phyloP scores from a whole-genome alignment of 2,797 vertebrate genomes.

The Semotilus atromaculatus region DNA sequence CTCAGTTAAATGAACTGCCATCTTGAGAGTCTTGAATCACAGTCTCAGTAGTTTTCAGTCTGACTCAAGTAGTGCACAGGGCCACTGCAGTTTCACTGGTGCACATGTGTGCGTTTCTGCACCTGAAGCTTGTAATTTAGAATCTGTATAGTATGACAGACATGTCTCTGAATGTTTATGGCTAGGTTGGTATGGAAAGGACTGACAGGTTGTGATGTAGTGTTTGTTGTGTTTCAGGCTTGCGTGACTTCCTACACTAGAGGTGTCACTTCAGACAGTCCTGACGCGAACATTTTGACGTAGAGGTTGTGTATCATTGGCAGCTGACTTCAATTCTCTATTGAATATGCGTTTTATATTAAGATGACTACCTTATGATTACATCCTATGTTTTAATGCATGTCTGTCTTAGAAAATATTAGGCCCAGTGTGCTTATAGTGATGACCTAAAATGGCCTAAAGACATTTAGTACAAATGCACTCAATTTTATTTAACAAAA shows the following conservation, averaged over 20 bases:
- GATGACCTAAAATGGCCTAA: no score
- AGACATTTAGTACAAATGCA: no score
- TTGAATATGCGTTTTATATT: not conserved
- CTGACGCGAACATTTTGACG: not conserved
- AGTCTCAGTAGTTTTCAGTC: not conserved
- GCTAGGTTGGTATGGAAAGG: not conserved
- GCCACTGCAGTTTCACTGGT: not conserved
- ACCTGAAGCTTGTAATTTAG: not conserved
- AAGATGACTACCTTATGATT: not conserved
- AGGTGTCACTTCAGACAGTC: not conserved
- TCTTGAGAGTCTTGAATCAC: not conserved
- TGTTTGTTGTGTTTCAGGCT: slow-evolving; percentile 8
- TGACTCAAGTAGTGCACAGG: not conserved
- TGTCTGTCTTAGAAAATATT: not conserved
- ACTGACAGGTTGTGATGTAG: not conserved
- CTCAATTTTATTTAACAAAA: no score
- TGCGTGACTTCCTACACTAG: slow-evolving; percentile 25
- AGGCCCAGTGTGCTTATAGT: not conserved
- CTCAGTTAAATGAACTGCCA: not conserved
- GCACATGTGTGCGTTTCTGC: not conserved
- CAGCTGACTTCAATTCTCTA: not conserved
- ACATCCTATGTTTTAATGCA: not conserved
- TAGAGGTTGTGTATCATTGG: not conserved
- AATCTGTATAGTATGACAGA: slow-evolving; percentile 2
- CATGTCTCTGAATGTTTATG: not conserved